These are phyloP conservation scores for Strigamia transsilvanica DNA, from an alignment of 2,888 invertebrate genomes.

Conservation along the genomic window DNA sequence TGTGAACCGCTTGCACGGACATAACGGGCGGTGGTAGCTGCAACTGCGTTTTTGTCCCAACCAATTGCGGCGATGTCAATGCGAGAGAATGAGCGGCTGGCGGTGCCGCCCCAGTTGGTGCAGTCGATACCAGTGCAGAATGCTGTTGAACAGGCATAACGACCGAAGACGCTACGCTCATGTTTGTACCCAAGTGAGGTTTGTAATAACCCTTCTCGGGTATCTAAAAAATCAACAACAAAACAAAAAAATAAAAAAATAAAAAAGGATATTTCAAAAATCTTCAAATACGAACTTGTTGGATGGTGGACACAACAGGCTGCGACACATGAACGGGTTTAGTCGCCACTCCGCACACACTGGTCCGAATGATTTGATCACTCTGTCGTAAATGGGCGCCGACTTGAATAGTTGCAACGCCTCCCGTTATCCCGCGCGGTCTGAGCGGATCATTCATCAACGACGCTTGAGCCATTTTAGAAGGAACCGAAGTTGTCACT, in stretches of 20 bases:
- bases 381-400: neutral
- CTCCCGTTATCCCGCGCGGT: neutral
- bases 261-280: too few species aligned
- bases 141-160: neutral
- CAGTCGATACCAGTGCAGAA: neutral
- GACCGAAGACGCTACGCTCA: neutral
- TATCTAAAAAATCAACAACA: neutral
- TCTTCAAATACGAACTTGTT: neutral
- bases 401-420: neutral
- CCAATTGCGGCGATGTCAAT: neutral
- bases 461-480: neutral
- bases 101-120: neutral
- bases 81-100: neutral
- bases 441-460: neutral
- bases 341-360: neutral
- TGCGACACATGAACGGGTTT: conserved; percentile 43
- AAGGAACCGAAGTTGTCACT: neutral
- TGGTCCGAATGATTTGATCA: neutral
- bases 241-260: neutral
- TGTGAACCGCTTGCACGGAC: neutral
- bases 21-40: neutral
- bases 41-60: neutral
- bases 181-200: neutral
- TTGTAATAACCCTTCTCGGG: neutral
- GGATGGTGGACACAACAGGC: neutral